Conservation (phyloP, 2,113 vertebrate species). For the Monopterus albus region DNA sequence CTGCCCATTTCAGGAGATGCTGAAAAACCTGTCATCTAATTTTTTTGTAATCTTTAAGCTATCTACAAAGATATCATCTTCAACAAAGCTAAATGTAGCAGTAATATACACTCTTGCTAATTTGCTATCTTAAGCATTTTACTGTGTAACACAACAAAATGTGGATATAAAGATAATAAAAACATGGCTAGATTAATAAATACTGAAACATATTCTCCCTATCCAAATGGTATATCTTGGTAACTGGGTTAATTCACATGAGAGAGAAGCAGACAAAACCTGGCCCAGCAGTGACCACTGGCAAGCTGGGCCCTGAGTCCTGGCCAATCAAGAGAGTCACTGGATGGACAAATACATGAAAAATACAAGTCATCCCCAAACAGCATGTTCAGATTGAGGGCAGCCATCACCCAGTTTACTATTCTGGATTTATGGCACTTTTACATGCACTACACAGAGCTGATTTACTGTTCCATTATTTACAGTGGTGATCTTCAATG, state of each 20-base stretch:
- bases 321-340: slow-evolving; percentile 31
- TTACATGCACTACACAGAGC: neutral
- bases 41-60: too few relatives aligned
- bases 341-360: slow-evolving; percentile 40
- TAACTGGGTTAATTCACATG: too few relatives aligned
- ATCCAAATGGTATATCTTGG: neutral
- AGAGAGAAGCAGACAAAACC: too few relatives aligned
- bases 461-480: slow-evolving; percentile 7
- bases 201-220: neutral
- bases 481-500: neutral
- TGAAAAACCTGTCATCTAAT: too few relatives aligned
- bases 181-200: too few relatives aligned
- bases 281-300: slow-evolving; percentile 29
- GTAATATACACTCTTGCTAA: too few relatives aligned
- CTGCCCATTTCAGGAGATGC: too few relatives aligned
- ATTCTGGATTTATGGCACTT: slow-evolving; percentile 1
- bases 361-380: slow-evolving; percentile 13
- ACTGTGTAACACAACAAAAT: neutral
- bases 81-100: too few relatives aligned
- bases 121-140: too few relatives aligned
- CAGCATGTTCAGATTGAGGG: slow-evolving; percentile 17
- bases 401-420: slow-evolving; percentile 1
- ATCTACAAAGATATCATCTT: too few relatives aligned
- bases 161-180: neutral
- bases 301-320: slow-evolving; percentile 38